Evolutionary conservation across 1,140 invertebrate genomes (phyloP), one percentile per base, ranked within the genome.

Genomic region (Argopecten irradians): DNA sequence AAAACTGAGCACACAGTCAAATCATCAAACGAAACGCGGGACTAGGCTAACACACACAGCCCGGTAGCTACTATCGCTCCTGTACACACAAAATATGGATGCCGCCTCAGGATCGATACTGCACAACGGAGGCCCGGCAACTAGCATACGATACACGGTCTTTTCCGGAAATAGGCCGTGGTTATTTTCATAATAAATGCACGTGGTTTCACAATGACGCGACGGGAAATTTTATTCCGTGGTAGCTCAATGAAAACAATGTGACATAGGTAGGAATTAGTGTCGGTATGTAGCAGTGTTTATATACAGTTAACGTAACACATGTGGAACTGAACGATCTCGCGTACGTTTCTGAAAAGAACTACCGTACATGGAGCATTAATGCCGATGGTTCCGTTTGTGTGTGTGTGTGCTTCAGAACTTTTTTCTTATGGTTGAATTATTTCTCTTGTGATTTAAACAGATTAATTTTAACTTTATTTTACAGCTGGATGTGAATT

Each of bases 181-280:
- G 34, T 36, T 41, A 89, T 89, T 86, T 90, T 89, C 84, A 91
- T 89, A 91, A 89, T 88, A 89, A 91, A 89, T 88, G 87, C 88
- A 91, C 87, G 90, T 88, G 86, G 87, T 82, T 22, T 33, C 39
- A 33, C 33, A 71, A 84, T 46, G 87, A 35, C n/a, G 83, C 71
- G 28, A 41, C 71, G 28, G 34, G 71, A 83, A 82, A 35, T 34
- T 88, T 34, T n/a, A 71, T 71, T 71, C 55, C 1, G 55, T 8
- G 43, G 43, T 46, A 46, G 55, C n/a, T 71, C 22, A 71, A n/a
- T 71, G 55, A 71, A 71, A 71, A 71, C 55, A 71, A 71, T 28
- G 55, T 71, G 55, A 71, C 55, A n/a, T 71, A 28, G 55, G n/a
- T 71, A 71, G n/a, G 55, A 71, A 71, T 71, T 3, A 3, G 7